These are phyloP conservation scores for Mobula hypostoma DNA, from an alignment of 2,113 vertebrate genomes.

Conservation along the genomic window DNA sequence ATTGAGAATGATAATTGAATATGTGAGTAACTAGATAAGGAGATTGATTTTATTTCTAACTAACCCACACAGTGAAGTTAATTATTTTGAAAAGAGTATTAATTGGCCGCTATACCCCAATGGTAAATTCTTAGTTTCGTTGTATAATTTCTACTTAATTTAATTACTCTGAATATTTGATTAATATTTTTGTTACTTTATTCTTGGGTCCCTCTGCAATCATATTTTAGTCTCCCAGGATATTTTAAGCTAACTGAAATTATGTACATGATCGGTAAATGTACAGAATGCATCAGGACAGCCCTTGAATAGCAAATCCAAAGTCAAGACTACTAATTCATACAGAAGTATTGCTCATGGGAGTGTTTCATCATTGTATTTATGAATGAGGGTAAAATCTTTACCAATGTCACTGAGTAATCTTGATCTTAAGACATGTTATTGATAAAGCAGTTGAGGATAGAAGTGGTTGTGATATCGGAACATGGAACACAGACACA, in stretches of 20 bases:
- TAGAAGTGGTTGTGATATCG: too few relatives aligned
- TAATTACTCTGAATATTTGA: slow-evolving; percentile 23
- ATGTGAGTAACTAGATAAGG: slow-evolving; percentile 32
- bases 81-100: slow-evolving; percentile 13
- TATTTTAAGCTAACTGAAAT: neutral
- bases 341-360: neutral
- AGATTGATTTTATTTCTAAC: slow-evolving; percentile 6
- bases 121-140: neutral
- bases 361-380: neutral
- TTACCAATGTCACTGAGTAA: neutral
- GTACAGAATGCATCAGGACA: neutral
- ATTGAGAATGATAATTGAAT: slow-evolving; percentile 2
- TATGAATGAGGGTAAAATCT: neutral
- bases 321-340: neutral
- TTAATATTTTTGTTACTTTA: neutral
- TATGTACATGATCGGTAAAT: neutral
- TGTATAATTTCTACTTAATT: slow-evolving; percentile 17
- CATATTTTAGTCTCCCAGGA: neutral
- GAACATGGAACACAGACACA: too few relatives aligned
- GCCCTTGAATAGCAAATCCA: neutral
- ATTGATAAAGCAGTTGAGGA: too few relatives aligned
- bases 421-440: neutral
- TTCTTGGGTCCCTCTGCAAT: neutral
- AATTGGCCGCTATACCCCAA: neutral
- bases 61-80: slow-evolving; percentile 7